Base-by-base conservation (phyloP, 2,888 invertebrate species). In the Amphipoea lucens region DNA sequence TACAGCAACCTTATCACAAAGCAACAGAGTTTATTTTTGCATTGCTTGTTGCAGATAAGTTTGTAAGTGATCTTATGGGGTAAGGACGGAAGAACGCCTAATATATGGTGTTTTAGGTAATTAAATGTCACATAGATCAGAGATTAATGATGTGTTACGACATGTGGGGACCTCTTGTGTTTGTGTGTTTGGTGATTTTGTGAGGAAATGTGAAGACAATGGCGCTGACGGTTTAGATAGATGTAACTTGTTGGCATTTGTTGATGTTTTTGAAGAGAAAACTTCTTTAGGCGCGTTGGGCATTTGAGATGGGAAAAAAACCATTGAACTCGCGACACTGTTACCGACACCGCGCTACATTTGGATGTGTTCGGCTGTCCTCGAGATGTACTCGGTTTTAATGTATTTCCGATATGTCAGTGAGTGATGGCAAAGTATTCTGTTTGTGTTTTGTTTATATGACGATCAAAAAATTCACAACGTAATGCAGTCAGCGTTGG, bases 81-180 rank as follows among this genome's bases (percentile, higher is more conserved):
- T 90, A 90, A 90, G 92, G 93, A 93, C 95, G 96, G 96, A 96
- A 96, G 96, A 96, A 95, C 94, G 93, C 92, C 92, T 94, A 96
- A 96, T 96, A 96, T 96, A 97, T 96, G 96, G 96, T 96, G 96
- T 96, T 96, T 96, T 96, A 96, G 96, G 96, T 97, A 97, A 97
- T 97, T 96, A 96, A 96, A 97, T 96, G 96, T 96, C 96, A 95
- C 96, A 96, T 97, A 96, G 94, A 96, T 96, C 96, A 95, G 95
- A 95, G 96, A 96, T 97, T 96, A 97, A 97, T 96, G 96, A 96
- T 95, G 95, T 96, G 96, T 96, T 95, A 95, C 96, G 95, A 94
- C 89, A 89, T 93, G 93, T 91, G 88, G 90, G 89, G 92, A 92
- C 88, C 86, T 89, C 88, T 90, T 68, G 79, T 88, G 87, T 88